Conservation (phyloP, 1,140 invertebrate genomes). For the Lepidotrigona ventralis region DNA sequence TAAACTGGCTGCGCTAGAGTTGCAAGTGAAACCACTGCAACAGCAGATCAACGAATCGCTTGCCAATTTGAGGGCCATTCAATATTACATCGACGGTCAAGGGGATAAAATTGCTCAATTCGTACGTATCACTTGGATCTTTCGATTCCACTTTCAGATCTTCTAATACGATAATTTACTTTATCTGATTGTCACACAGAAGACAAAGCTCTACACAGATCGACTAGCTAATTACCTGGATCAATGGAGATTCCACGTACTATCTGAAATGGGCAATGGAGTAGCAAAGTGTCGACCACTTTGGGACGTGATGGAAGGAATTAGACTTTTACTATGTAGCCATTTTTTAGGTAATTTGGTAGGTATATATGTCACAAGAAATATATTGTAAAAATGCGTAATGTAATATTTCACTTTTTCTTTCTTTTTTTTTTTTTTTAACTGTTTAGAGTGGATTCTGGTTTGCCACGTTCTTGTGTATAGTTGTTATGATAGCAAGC, state of each 20-base stretch:
- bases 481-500: conserved; percentile 72
- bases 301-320: conserved; percentile 85
- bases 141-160: neutral
- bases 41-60: conserved; percentile 86
- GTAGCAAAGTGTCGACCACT: conserved; percentile 87
- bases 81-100: conserved; percentile 87
- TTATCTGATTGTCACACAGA: conserved; percentile 76
- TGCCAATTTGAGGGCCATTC: conserved; percentile 86
- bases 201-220: conserved; percentile 82
- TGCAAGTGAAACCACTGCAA: conserved; percentile 85
- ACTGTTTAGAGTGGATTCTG: conserved; percentile 82
- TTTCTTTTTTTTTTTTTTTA: neutral
- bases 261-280: conserved; percentile 82
- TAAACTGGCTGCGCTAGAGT: conserved; percentile 86
- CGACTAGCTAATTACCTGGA: conserved; percentile 84
- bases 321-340: conserved; percentile 84
- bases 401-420: neutral
- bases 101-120: conserved; percentile 85
- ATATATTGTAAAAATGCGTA: neutral
- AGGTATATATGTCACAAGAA: conserved; percentile 29
- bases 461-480: conserved; percentile 78
- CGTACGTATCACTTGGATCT: conserved; percentile 70
- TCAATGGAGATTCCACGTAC: conserved; percentile 84
- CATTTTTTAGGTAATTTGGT: conserved; percentile 87
- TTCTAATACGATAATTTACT: neutral